These are phyloP conservation scores for Puffinus mauretanicus DNA, from an alignment of 2,113 vertebrate species.

Conservation along the genomic window DNA sequence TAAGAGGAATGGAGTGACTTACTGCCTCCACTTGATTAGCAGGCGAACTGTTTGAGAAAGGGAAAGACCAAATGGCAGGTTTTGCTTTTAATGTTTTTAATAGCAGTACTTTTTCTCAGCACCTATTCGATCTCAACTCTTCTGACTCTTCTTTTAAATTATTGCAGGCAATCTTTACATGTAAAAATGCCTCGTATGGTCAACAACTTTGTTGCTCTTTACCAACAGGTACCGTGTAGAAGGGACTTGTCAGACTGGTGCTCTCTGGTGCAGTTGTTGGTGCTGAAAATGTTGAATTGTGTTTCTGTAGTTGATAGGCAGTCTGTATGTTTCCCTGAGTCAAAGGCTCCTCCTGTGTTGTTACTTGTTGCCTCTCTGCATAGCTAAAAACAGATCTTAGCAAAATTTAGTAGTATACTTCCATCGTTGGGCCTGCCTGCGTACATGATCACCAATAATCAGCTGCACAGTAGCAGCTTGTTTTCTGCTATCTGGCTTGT, in stretches of 20 bases:
- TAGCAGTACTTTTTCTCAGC: neutral
- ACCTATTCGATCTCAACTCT: neutral
- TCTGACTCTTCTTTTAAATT: neutral
- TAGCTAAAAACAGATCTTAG: neutral
- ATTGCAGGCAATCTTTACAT: neutral
- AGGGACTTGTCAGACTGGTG: neutral
- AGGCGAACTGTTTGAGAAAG: neutral
- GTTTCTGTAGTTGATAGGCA: neutral
- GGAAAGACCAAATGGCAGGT: neutral
- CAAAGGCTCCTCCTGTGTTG: neutral
- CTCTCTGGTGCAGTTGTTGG: neutral
- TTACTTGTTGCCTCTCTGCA: neutral
- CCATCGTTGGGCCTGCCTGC: neutral
- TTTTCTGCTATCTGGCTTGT: constrained; percentile 61
- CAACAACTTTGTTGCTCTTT: neutral
- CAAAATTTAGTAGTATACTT: neutral
- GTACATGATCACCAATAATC: constrained; percentile 33
- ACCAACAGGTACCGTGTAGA: neutral
- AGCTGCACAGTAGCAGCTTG: constrained; percentile 2
- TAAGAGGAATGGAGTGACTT: neutral
- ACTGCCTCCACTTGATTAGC: neutral
- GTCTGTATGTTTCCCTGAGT: neutral
- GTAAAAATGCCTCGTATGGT: neutral
- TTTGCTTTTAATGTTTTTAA: neutral
- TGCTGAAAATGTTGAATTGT: neutral